Conservation (phyloP, 37 sponge, comb jelly and placozoan genomes). For the Bolinopsis microptera region DNA sequence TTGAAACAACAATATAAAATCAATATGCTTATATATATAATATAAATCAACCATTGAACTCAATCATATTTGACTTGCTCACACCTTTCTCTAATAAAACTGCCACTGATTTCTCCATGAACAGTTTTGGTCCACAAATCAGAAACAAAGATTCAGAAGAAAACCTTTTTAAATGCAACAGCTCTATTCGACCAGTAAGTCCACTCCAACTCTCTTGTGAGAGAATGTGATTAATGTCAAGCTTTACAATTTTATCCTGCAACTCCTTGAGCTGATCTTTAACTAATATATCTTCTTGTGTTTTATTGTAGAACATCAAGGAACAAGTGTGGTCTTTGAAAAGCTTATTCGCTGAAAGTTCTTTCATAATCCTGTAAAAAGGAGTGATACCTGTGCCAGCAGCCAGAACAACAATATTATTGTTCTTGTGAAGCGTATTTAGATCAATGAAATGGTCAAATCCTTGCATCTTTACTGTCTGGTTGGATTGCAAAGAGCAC, state of each 20-base stretch:
- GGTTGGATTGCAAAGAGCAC: background rate
- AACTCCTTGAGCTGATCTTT: background rate
- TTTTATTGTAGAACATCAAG: conserved; percentile 45
- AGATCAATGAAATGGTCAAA: conserved; percentile 32
- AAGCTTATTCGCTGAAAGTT: background rate
- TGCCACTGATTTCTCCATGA: background rate
- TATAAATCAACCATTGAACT: conserved; percentile 32
- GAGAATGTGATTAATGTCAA: background rate
- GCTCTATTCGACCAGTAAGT: background rate
- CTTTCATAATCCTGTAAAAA: conserved; percentile 14
- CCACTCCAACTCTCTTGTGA: conserved; percentile 49
- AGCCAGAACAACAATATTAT: background rate
- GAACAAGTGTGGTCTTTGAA: background rate
- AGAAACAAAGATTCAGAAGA: conserved; percentile 7
- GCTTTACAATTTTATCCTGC: background rate
- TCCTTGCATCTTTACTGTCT: background rate
- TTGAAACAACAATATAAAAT: too few species aligned
- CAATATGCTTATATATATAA: too few species aligned
- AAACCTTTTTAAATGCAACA: background rate
- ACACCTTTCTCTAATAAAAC: background rate
- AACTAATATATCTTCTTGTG: background rate
- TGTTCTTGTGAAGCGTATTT: background rate
- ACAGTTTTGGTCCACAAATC: conserved; percentile 33
- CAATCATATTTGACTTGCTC: background rate
- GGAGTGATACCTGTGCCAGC: conserved; percentile 62